Evolutionary conservation across 2,797 vertebrate genomes (phyloP).

Genomic region (Tamandua tetradactyla): DNA sequence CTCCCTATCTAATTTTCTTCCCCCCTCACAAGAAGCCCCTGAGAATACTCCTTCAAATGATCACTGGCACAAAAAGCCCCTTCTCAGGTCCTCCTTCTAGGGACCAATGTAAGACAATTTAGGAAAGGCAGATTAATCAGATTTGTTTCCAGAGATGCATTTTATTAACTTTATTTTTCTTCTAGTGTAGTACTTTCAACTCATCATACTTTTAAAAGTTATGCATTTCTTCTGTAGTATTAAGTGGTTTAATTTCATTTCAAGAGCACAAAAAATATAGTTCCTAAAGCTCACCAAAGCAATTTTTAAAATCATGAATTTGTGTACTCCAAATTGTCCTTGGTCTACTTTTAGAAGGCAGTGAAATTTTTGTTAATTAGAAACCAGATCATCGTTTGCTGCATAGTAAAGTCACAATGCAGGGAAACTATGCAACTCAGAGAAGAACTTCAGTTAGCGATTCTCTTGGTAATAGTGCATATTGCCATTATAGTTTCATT

Average conservation of each 20-base stretch:
- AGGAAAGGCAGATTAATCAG: neutral
- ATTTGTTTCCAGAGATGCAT: neutral
- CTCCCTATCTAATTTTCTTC: neutral
- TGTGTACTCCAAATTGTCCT: neutral
- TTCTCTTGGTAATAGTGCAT: neutral
- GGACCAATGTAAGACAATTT: neutral
- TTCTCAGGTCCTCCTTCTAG: neutral
- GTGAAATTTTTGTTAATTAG: neutral
- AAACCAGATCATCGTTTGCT: neutral
- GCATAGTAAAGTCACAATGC: neutral
- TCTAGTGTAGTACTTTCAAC: neutral
- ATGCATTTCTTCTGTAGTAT: neutral
- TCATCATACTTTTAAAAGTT: neutral
- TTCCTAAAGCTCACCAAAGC: neutral
- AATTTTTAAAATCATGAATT: neutral
- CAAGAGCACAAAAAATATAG: neutral
- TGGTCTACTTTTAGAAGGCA: neutral
- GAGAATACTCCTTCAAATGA: neutral
- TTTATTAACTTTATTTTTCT: neutral
- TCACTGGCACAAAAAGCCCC: neutral
- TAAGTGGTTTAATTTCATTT: neutral
- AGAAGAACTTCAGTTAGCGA: neutral
- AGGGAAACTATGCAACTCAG: neutral
- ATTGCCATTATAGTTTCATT: neutral
- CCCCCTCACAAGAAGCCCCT: accelerated